Conservation (phyloP, 2,888 invertebrate species). For the Girardia tigrina region DNA sequence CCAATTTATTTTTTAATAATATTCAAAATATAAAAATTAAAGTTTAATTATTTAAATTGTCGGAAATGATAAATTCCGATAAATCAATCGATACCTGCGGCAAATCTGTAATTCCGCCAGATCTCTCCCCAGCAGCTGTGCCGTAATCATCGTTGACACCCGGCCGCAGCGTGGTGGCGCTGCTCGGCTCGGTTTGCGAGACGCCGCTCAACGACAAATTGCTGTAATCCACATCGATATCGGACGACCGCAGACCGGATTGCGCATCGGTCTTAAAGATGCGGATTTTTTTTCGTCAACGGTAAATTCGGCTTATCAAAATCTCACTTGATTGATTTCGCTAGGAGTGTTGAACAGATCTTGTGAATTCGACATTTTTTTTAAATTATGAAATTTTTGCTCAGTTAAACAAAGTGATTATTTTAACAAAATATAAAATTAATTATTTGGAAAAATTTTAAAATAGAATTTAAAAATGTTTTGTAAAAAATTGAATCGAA, state of each 20-base stretch:
- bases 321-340: not conserved
- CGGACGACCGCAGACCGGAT: slow-evolving; percentile 35
- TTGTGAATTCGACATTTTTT: not conserved
- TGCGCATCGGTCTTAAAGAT: slow-evolving; percentile 7
- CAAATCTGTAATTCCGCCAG: not conserved
- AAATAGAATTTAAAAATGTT: too few species aligned
- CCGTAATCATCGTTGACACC: slow-evolving; percentile 33
- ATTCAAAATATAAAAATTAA: too few species aligned
- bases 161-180: slow-evolving; percentile 29
- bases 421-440: too few species aligned
- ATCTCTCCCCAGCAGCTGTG: slow-evolving; percentile 1
- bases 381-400: too few species aligned
- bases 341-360: not conserved
- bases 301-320: not conserved
- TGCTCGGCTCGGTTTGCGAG: too few species aligned
- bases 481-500: too few species aligned
- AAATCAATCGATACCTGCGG: not conserved
- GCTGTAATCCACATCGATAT: slow-evolving; percentile 35
- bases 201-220: slow-evolving; percentile 26
- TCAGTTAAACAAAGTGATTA: too few species aligned
- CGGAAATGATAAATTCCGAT: too few species aligned
- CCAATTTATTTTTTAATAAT: too few species aligned
- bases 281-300: not conserved
- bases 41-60: not conserved
- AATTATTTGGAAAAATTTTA: too few species aligned